Conservation (phyloP, 2,113 vertebrate species). For the Sinosuthora webbiana region DNA sequence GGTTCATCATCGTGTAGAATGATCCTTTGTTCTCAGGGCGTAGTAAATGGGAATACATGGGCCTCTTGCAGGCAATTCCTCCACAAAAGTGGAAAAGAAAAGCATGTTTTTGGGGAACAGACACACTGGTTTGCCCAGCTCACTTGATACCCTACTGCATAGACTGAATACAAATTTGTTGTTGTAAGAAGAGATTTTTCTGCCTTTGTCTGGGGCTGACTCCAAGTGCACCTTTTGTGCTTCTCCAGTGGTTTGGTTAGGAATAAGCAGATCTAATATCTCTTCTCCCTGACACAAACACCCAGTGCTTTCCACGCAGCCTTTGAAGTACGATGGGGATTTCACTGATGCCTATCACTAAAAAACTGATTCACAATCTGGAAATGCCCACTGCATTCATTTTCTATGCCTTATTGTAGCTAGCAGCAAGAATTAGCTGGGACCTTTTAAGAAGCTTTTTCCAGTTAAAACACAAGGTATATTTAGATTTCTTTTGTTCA, state of each 20-base stretch:
- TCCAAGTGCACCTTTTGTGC: background rate
- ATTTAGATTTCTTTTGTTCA: background rate
- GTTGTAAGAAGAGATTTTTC: background rate
- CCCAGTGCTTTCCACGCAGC: background rate
- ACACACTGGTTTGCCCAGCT: background rate
- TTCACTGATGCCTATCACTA: conserved; percentile 24
- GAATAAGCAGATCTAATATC: background rate
- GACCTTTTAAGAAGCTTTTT: background rate
- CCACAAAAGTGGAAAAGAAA: background rate
- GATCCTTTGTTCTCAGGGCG: background rate
- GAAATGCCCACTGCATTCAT: background rate
- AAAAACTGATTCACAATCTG: background rate
- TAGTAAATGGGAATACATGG: background rate
- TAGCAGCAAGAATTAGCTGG: background rate
- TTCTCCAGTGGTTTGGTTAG: background rate
- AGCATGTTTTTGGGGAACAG: background rate
- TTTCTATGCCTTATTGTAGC: background rate
- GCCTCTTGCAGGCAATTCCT: background rate
- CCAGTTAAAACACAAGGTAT: background rate
- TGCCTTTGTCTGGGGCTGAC: background rate
- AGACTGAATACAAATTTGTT: background rate
- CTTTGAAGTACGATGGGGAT: conserved; percentile 21
- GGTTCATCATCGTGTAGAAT: background rate
- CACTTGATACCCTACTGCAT: background rate
- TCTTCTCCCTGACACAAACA: background rate